Evolutionary conservation across 2,113 vertebrate species (phyloP).

Genomic region (Fukomys damarensis): DNA sequence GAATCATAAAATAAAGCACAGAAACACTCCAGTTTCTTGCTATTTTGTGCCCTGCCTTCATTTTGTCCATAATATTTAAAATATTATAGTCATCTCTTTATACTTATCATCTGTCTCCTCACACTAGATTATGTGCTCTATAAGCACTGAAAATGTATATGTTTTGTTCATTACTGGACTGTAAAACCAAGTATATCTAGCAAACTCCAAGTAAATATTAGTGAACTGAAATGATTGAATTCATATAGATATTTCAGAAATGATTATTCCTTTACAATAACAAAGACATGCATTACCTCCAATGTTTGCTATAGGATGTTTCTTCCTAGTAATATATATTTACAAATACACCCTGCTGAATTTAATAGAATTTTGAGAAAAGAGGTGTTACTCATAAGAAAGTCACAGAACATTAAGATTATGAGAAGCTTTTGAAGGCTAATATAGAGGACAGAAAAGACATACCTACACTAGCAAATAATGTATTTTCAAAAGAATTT

Average conservation of each 20-base stretch:
- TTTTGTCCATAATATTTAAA: background rate
- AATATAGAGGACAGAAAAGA: background rate
- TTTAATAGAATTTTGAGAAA: background rate
- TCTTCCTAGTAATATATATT: constrained; percentile 2
- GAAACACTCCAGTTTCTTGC: background rate
- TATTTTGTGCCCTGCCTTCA: background rate
- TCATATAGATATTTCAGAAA: background rate
- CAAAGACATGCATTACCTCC: background rate
- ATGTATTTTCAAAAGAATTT: background rate
- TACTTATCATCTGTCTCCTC: background rate
- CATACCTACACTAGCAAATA: background rate
- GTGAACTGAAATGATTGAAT: background rate
- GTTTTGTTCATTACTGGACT: background rate
- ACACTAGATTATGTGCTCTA: background rate
- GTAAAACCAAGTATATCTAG: background rate
- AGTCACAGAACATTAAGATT: background rate
- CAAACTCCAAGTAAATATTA: background rate
- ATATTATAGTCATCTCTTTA: background rate
- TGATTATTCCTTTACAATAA: background rate
- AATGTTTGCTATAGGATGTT: background rate
- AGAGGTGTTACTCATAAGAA: background rate
- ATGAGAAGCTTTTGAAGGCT: background rate
- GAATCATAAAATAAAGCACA: background rate
- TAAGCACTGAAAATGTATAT: background rate
- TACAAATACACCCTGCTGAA: background rate